Evolutionary conservation across 2,888 invertebrate species (phyloP), one percentile per base, ranked within the genome.

Genomic region (Ichneumon xanthorius): DNA sequence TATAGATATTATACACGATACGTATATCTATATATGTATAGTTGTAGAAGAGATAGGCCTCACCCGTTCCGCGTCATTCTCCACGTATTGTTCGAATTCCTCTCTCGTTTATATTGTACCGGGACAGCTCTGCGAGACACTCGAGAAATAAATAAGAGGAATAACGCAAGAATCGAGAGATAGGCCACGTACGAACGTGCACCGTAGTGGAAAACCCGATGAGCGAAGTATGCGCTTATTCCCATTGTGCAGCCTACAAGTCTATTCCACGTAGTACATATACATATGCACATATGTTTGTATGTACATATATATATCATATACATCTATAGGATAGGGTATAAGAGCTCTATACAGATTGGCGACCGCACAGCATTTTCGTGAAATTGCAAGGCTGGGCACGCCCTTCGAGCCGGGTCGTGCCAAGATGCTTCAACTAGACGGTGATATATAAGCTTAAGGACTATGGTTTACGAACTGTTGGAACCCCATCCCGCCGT

Each of bases 351-450:
- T 63, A 68, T 82, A 82, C 53, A 76, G 76, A 82, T 82, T 72
- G 72, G 33, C 77, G 72, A 82, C 78, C 78, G 82, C 82, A 50
- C 55, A 78, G 82, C 67, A 72, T 82, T 82, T 82, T 82, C 82
- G 77, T 67, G 65, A 82, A 82, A 72, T 82, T 82, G 82, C 72
- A 78, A 82, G 33, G 78, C 82, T 53, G 40, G 78, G 82, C 82
- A 82, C 82, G 82, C 82, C 82, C 78, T 33, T 68, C 71, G 61
- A 55, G 63, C 72, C 63, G 77, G 72, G 72, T 72, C 82, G 82
- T 82, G 82, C 82, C 82, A 82, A 82, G 78, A 82, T 78, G 82
- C 78, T 82, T 78, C 82, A 73, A 82, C 82, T 67, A 72, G 77
- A 37, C 82, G 72, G 65, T 82, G 72, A 72, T 82, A 82, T 82